phyloP scores from a whole-genome alignment of 2,113 vertebrate genomes.

The Chascanopsetta lugubris region DNA sequence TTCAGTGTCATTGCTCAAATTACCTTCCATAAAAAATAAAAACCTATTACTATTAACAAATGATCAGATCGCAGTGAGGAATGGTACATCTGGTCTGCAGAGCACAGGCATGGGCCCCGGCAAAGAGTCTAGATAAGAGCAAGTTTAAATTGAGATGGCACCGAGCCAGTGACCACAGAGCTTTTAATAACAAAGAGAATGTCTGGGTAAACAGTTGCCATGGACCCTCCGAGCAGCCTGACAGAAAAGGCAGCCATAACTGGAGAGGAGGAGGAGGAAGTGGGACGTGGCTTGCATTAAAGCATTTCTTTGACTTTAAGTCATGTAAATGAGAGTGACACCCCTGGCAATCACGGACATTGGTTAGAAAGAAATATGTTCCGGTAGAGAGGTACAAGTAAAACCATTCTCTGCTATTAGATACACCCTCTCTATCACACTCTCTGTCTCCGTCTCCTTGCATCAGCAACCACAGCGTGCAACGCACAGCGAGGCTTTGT shows the following conservation, averaged over 20 bases:
- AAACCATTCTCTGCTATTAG: slow-evolving; percentile 26
- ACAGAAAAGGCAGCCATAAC: slow-evolving; percentile 34
- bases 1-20: background rate
- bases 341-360: slow-evolving; percentile 9
- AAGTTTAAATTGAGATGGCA: slow-evolving; percentile 72
- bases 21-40: background rate
- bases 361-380: background rate
- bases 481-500: slow-evolving; percentile 12
- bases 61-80: background rate
- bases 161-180: slow-evolving; percentile 58
- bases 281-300: slow-evolving; percentile 9
- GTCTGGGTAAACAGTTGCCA: slow-evolving; percentile 70
- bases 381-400: slow-evolving; percentile 16
- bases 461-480: slow-evolving; percentile 23
- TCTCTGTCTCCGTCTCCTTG: slow-evolving; percentile 4
- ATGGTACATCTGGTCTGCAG: slow-evolving; percentile 20
- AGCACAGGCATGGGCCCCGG: slow-evolving; percentile 26
- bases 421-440: slow-evolving; percentile 36
- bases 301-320: slow-evolving; percentile 11
- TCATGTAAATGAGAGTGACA: slow-evolving; percentile 22
- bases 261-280: slow-evolving; percentile 11
- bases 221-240: slow-evolving; percentile 42
- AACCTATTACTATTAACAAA: background rate
- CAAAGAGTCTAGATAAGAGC: slow-evolving; percentile 41
- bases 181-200: slow-evolving; percentile 73